These are phyloP conservation scores for Colius striatus DNA, from an alignment of 2,113 vertebrate genomes.

Conservation along the genomic window DNA sequence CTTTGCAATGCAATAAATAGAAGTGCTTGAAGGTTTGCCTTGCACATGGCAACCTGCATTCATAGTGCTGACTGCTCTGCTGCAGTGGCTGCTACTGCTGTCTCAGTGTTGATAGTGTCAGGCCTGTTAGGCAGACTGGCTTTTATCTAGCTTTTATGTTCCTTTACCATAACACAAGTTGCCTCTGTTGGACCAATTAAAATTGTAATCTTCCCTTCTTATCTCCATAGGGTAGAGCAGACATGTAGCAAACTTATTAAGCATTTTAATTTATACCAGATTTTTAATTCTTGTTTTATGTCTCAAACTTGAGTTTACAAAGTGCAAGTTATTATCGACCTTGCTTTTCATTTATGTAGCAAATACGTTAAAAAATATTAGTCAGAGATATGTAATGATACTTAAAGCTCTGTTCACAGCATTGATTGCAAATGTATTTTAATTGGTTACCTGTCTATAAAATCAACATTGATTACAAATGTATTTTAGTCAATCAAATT, in stretches of 20 bases:
- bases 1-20: not conserved
- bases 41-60: not conserved
- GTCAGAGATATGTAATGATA: not conserved
- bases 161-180: not conserved
- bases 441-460: not conserved
- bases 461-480: not conserved
- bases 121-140: not conserved
- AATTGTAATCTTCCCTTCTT: constrained; percentile 22
- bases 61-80: not conserved
- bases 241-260: not conserved
- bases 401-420: not conserved
- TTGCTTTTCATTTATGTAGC: not conserved
- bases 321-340: not conserved
- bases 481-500: not conserved
- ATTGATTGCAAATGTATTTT: not conserved
- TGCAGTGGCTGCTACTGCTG: not conserved
- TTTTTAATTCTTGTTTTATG: constrained; percentile 8
- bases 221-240: not conserved
- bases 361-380: constrained; percentile 3
- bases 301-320: not conserved
- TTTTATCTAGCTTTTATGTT: constrained; percentile 65
- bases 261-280: not conserved
- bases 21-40: not conserved
- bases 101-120: not conserved
- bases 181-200: constrained; percentile 53